phyloP scores from a whole-genome alignment of 2,113 vertebrate genomes.

The Aldabrachelys gigantea region DNA sequence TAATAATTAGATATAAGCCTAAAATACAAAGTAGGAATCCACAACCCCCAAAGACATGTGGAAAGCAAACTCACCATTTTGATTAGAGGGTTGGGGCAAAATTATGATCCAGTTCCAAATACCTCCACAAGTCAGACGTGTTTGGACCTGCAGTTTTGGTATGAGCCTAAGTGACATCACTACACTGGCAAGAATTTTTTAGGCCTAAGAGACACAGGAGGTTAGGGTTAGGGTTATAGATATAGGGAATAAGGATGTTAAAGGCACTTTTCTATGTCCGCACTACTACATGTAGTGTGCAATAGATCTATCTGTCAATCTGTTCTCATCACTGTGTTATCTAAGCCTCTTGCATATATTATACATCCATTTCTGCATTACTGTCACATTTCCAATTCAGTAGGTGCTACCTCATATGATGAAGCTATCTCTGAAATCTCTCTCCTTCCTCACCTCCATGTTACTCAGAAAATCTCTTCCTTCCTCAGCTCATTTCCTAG shows the following conservation, averaged over 20 bases:
- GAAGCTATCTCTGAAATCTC: background rate
- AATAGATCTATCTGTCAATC: background rate
- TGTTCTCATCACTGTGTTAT: background rate
- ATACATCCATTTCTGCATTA: background rate
- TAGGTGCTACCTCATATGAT: background rate
- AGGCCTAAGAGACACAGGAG: background rate
- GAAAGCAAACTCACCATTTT: background rate
- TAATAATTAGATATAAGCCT: background rate
- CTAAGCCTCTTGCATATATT: background rate
- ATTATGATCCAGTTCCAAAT: background rate
- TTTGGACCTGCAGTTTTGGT: background rate
- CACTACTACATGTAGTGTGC: background rate
- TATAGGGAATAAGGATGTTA: background rate
- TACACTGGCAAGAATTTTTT: background rate
- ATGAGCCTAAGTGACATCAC: background rate
- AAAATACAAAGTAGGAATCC: background rate
- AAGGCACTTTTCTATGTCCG: background rate
- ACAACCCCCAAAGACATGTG: background rate
- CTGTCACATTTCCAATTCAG: background rate
- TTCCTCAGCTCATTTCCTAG: background rate
- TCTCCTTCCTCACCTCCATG: background rate
- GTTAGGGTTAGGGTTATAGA: background rate
- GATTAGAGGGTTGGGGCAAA: background rate
- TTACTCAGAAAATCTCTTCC: background rate
- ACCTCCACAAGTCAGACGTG: background rate